These are phyloP conservation scores for Myopa tessellatipennis DNA, from an alignment of 2,888 invertebrate species.

Conservation along the genomic window DNA sequence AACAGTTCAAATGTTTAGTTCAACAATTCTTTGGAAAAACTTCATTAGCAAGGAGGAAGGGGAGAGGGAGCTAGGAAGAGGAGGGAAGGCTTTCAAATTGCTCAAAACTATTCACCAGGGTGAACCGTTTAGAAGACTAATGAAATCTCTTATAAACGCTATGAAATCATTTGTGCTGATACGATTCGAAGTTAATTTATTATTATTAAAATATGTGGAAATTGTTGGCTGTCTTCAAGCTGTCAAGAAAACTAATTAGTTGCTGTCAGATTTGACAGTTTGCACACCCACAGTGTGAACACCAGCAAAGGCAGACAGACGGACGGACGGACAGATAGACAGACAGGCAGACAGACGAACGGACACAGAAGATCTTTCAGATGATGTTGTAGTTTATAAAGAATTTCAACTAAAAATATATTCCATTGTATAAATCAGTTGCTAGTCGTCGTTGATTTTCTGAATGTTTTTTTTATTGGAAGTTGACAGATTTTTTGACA, in stretches of 20 bases:
- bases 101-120: neutral
- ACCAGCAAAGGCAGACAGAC: neutral
- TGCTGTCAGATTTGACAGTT: constrained; percentile 20
- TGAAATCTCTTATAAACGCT: neutral
- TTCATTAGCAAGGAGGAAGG: neutral
- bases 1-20: constrained; percentile 2
- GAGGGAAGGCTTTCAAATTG: neutral
- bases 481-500: neutral
- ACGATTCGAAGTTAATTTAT: neutral
- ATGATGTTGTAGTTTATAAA: neutral
- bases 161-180: neutral
- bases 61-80: neutral
- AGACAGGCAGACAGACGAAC: neutral
- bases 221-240: neutral
- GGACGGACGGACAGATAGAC: too few species aligned
- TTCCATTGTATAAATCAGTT: neutral
- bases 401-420: neutral
- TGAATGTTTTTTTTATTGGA: neutral
- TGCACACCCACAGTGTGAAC: neutral
- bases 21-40: too few species aligned
- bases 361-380: neutral
- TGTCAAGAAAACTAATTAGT: constrained; percentile 13
- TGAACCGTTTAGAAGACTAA: constrained; percentile 13
- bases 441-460: neutral
- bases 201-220: neutral